Conservation (phyloP, 2,797 vertebrate species). For the Ctenochaetus hawaiiensis region DNA sequence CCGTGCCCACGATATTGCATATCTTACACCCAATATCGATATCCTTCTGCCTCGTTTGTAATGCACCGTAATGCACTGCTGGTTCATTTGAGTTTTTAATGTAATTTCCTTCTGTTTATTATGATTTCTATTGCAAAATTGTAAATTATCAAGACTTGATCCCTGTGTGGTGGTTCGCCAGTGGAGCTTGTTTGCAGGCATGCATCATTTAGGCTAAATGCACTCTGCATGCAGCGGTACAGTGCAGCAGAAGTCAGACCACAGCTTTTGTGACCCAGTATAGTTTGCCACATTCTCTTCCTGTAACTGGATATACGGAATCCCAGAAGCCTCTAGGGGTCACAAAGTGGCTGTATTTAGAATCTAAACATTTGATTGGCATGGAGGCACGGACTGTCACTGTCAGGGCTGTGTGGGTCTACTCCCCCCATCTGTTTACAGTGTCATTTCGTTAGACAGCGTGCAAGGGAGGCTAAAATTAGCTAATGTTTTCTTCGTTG, state of each 20-base stretch:
- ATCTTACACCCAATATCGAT: too few species aligned
- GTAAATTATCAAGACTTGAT: background rate
- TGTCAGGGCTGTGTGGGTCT: conserved; percentile 16
- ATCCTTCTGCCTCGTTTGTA: background rate
- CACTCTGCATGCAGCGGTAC: conserved; percentile 14
- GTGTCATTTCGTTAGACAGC: conserved; percentile 2
- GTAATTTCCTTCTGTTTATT: background rate
- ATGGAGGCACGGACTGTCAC: conserved; percentile 63
- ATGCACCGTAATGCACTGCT: background rate
- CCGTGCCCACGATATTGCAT: too few species aligned
- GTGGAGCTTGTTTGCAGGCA: conserved; percentile 1
- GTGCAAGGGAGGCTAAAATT: conserved; percentile 1
- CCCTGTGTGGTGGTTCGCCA: background rate
- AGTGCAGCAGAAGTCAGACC: conserved; percentile 27
- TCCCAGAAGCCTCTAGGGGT: conserved; percentile 72
- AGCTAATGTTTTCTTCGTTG: background rate
- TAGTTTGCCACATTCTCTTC: conserved; percentile 60
- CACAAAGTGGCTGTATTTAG: conserved; percentile 81
- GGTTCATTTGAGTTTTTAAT: background rate
- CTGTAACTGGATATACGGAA: conserved; percentile 81
- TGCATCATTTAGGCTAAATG: background rate
- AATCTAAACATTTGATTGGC: conserved; percentile 77
- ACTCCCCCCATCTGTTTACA: conserved; percentile 1
- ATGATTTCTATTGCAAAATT: background rate
- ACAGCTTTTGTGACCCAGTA: conserved; percentile 47